Conservation (phyloP, 2,888 invertebrate species). For the Noctua fimbriata region DNA sequence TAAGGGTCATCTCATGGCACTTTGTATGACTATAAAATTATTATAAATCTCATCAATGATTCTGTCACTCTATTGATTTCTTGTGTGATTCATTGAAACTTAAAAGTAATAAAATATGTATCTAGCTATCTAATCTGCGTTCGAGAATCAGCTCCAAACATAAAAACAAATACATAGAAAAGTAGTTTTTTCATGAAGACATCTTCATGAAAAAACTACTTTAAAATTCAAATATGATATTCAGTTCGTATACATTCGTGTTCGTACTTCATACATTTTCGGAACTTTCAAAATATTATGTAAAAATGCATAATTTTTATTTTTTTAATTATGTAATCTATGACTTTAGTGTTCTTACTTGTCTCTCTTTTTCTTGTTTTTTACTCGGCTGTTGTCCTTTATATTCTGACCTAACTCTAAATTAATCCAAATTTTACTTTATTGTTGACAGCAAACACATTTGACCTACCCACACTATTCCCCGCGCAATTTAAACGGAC, state of each 20-base stretch:
- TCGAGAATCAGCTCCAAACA: neutral
- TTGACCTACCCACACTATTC: neutral
- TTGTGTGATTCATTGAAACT: neutral
- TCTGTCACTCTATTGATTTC: neutral
- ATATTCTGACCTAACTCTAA: neutral
- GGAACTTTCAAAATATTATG: neutral
- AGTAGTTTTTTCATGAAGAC: no score
- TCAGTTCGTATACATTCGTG: neutral
- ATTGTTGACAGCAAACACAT: neutral
- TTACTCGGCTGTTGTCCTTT: no score
- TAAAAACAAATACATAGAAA: neutral
- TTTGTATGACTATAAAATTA: neutral
- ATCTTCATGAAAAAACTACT: neutral
- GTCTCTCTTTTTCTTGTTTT: neutral
- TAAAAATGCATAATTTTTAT: neutral
- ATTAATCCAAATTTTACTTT: neutral
- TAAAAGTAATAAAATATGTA: neutral
- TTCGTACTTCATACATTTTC: neutral
- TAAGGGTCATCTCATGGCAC: slow-evolving; percentile 14
- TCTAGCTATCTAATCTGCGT: neutral
- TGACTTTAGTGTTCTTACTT: neutral
- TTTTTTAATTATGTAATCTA: neutral
- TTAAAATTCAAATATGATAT: neutral
- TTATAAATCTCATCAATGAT: neutral
- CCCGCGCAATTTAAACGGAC: slow-evolving; percentile 18